Evolutionary conservation across 2,113 vertebrate genomes (phyloP), one percentile per base, ranked within the genome.

Genomic region (Tympanuchus pallidicinctus): DNA sequence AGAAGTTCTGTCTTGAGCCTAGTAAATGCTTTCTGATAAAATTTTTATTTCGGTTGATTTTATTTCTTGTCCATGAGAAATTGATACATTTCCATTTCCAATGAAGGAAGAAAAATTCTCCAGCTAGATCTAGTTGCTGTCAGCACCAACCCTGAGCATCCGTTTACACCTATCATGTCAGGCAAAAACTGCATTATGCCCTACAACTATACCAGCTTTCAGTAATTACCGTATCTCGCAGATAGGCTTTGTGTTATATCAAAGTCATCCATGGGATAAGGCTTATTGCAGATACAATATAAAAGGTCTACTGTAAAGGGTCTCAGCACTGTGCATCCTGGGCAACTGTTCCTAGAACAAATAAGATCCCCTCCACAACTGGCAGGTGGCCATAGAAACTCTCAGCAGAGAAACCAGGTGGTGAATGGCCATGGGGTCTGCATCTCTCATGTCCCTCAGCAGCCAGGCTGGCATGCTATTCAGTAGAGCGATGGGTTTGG

Each of bases 261-360:
- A 72, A 43, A 25, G 60, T 65, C 45, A 30, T 57, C 72, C 32
- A 2, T 13, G 8, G 32, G 27, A n/a, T 70, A 80, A 86, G 13
- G 38, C 42, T 79, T 74, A 64, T 57, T 82, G n/a, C n/a, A 90
- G 48, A 73, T 30, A 80, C 22, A 30, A 3, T 24, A 27, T 20
- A 47, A 74, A 86, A 89, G 34, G 78, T 25, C 30, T 64, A 73
- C 60, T 52, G 18, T 34, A 63, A 89, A 79, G 32, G 7, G 36
- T 77, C 60, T 52, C 19, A 76, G 30, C 28, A 82, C 27, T 0
- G 0, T 36, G 83, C 42, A 32, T 56, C 18, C 34, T 14, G 52
- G 71, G 43, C 87, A 88, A 64, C 65, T 90, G 74, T 30, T 76
- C 50, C 63, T 92, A 78, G 87, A 82, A 90, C 72, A 69, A 50